These are phyloP conservation scores for Vanessa cardui DNA, from an alignment of 2,888 invertebrate genomes.

Conservation along the genomic window DNA sequence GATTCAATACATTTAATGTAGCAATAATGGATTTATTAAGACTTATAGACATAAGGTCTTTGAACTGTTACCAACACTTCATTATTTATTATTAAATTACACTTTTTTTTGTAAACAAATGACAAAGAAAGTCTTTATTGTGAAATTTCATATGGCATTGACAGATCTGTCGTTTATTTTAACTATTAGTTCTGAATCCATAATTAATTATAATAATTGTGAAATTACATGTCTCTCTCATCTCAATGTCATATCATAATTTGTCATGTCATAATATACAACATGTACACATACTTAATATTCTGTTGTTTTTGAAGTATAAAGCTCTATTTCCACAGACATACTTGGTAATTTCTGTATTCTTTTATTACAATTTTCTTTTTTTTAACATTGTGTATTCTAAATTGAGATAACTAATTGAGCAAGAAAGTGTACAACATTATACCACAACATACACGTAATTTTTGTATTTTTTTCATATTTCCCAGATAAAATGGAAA, in stretches of 20 bases:
- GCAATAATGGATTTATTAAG: not conserved
- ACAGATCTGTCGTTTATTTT: not conserved
- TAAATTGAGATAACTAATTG: too few relatives aligned
- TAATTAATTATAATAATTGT: constrained; percentile 5
- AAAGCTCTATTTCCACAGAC: too few relatives aligned
- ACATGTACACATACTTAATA: too few relatives aligned
- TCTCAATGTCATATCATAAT: constrained; percentile 36
- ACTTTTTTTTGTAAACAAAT: not conserved
- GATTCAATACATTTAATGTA: not conserved
- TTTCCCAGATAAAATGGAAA: too few relatives aligned
- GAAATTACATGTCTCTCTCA: constrained; percentile 30
- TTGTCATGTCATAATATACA: not conserved
- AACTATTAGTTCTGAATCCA: not conserved
- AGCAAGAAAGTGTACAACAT: too few relatives aligned
- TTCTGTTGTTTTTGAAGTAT: not conserved
- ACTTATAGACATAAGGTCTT: not conserved
- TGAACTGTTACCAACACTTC: not conserved
- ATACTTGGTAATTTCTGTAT: not conserved
- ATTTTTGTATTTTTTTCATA: too few relatives aligned
- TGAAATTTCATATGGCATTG: not conserved
- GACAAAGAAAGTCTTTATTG: not conserved
- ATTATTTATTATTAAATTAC: not conserved
- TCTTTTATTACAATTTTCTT: not conserved
- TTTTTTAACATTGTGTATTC: too few relatives aligned
- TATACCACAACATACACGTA: too few relatives aligned